Conservation (phyloP, 1,140 invertebrate species). For the Zophobas morio region DNA sequence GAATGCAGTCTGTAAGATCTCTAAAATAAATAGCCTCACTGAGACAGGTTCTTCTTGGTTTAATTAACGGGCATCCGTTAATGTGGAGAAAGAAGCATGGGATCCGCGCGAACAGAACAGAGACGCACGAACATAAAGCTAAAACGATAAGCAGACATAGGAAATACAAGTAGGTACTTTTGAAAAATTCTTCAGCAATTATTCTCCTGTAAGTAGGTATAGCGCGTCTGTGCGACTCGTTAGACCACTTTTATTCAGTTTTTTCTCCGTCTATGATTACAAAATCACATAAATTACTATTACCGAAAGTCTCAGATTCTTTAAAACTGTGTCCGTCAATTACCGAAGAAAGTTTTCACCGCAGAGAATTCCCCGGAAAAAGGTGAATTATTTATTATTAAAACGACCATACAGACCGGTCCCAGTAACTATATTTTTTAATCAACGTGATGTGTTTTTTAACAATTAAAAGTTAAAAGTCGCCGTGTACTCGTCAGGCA, state of each 20-base stretch:
- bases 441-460: slow-evolving; percentile 20
- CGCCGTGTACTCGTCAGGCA: not conserved
- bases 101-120: slow-evolving; percentile 24
- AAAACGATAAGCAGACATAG: slow-evolving; percentile 52
- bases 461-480: slow-evolving; percentile 21
- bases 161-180: slow-evolving; percentile 49
- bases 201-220: slow-evolving; percentile 40
- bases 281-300: slow-evolving; percentile 6
- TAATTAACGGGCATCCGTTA: slow-evolving; percentile 57
- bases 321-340: slow-evolving; percentile 13
- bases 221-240: not conserved
- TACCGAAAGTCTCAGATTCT: slow-evolving; percentile 6
- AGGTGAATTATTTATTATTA: not conserved
- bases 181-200: slow-evolving; percentile 47
- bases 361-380: not conserved
- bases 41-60: slow-evolving; percentile 54
- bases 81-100: slow-evolving; percentile 48
- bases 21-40: slow-evolving; percentile 54
- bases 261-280: slow-evolving; percentile 13
- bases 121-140: slow-evolving; percentile 44
- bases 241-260: slow-evolving; percentile 13
- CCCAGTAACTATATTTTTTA: slow-evolving; percentile 14
- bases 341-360: slow-evolving; percentile 3
- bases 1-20: slow-evolving; percentile 51
- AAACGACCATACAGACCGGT: not conserved